phyloP scores from a whole-genome alignment of 1,140 invertebrate genomes.

The Eufriesea mexicana region DNA sequence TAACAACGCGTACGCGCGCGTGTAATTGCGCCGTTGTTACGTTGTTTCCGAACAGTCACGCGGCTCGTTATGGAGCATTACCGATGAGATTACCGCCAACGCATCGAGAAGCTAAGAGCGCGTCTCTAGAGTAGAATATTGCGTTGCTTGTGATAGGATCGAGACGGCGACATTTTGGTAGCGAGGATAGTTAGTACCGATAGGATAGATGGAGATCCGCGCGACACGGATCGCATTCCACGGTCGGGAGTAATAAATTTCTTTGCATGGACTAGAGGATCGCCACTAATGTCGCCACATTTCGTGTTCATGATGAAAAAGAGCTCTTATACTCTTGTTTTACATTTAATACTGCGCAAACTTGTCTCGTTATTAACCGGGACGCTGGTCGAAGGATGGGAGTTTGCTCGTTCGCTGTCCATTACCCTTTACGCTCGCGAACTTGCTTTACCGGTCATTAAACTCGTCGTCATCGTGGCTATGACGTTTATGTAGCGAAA shows the following conservation, averaged over 20 bases:
- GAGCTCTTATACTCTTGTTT: slow-evolving; percentile 42
- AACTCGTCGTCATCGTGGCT: not conserved
- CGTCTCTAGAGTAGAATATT: slow-evolving; percentile 15
- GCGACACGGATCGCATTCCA: not conserved
- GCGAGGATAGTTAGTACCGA: not conserved
- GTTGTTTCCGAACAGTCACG: too few species aligned
- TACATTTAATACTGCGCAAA: slow-evolving; percentile 18
- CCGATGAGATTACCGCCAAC: not conserved
- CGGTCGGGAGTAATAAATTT: not conserved
- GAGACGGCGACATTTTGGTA: slow-evolving; percentile 27
- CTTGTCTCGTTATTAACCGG: slow-evolving; percentile 23
- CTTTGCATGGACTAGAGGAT: slow-evolving; percentile 30
- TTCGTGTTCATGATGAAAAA: slow-evolving; percentile 1
- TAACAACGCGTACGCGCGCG: too few species aligned
- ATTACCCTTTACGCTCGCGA: not conserved
- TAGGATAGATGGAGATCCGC: not conserved
- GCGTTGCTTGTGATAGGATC: slow-evolving; percentile 49
- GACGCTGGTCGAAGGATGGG: slow-evolving; percentile 1
- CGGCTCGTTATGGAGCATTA: too few species aligned
- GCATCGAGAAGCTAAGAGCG: slow-evolving; percentile 26
- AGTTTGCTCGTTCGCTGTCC: not conserved
- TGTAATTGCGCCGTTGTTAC: too few species aligned
- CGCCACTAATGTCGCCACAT: slow-evolving; percentile 43
- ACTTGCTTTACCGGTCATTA: not conserved
- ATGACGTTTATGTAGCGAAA: not conserved